Percentiles rank a stretch among this genome's conserved stretches.
phyloP scores from a whole-genome alignment of 2,113 vertebrate genomes.

The Cebidichthys violaceus region DNA sequence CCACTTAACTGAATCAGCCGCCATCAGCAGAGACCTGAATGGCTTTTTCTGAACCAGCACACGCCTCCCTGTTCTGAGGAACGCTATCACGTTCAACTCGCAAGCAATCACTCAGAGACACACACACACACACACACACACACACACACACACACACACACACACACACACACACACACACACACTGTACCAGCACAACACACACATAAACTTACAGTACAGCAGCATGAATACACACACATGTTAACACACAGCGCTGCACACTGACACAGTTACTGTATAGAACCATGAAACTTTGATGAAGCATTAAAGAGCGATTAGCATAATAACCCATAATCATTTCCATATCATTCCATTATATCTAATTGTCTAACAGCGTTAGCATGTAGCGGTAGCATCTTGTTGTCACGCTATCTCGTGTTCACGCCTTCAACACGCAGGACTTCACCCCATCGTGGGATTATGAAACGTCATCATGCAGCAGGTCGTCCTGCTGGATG shows the following conservation, averaged over 20 bases:
- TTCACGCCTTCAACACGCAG: background rate
- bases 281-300: constrained; percentile 36
- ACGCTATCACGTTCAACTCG: background rate
- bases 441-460: background rate
- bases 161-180: background rate
- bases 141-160: background rate
- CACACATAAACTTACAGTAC: background rate
- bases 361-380: constrained; percentile 10
- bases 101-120: background rate
- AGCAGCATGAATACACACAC: background rate
- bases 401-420: background rate
- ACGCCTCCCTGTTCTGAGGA: background rate
- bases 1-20: constrained; percentile 21
- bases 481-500: background rate
- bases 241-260: background rate
- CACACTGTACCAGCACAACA: background rate
- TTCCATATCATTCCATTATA: background rate
- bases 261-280: background rate
- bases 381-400: background rate
- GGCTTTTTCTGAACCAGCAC: background rate
- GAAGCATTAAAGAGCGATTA: constrained; percentile 43
- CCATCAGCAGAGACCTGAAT: constrained; percentile 18
- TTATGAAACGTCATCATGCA: background rate
- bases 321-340: constrained; percentile 7
- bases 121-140: background rate